These are phyloP conservation scores for Drosophila parabipectinata DNA, from an alignment of 1,140 invertebrate species.

Conservation along the genomic window DNA sequence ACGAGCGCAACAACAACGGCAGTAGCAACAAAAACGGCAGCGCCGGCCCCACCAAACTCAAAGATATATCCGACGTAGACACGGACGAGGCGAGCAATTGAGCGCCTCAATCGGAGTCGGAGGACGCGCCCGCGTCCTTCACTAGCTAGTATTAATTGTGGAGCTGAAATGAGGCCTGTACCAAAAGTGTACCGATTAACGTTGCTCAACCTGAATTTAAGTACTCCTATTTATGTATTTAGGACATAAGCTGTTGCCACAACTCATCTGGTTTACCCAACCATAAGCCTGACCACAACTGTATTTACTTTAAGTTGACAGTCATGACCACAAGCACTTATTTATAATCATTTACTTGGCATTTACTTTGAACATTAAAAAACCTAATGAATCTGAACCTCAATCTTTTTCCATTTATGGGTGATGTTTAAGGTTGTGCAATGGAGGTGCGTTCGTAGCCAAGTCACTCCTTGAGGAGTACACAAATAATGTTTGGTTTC, in stretches of 20 bases:
- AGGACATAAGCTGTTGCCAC: conserved; percentile 49
- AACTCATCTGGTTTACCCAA: conserved; percentile 53
- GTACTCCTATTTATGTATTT: conserved; percentile 58
- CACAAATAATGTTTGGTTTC: no score
- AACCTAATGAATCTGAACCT: conserved; percentile 3
- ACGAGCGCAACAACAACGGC: conserved; percentile 24
- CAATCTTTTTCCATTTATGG: background rate
- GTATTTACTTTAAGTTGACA: conserved; percentile 48
- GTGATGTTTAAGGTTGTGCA: background rate
- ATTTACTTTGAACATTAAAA: conserved; percentile 55
- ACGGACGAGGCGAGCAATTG: conserved; percentile 81
- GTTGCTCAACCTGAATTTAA: conserved; percentile 53
- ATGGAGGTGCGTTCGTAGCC: no score
- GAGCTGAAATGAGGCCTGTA: conserved; percentile 69
- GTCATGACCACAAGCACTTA: conserved; percentile 61
- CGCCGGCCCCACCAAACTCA: conserved; percentile 58
- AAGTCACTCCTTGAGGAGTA: no score
- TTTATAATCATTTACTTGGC: conserved; percentile 70
- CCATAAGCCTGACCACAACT: conserved; percentile 32
- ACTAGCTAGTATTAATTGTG: conserved; percentile 60
- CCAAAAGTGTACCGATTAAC: conserved; percentile 43
- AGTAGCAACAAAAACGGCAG: conserved; percentile 11
- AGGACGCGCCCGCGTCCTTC: background rate
- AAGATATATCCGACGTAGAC: conserved; percentile 76
- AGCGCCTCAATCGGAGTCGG: conserved; percentile 7